Percentiles rank a stretch among this genome's conserved stretches.
Conservation (phyloP, 2,888 invertebrate genomes). For the Bellardia bayeri region DNA sequence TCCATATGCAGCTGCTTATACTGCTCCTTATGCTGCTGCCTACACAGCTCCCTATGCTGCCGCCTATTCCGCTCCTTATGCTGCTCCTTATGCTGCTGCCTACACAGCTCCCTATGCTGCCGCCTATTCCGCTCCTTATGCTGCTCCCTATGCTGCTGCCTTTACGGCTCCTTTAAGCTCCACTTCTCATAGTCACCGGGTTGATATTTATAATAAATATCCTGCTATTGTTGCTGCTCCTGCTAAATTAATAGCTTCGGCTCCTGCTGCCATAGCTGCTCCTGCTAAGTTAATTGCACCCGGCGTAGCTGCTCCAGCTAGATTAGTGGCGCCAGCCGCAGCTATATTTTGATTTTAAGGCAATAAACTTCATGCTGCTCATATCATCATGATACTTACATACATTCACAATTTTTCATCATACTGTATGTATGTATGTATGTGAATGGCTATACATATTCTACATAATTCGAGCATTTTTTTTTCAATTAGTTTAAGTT, state of each 20-base stretch:
- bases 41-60: constrained; percentile 48
- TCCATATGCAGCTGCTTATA: constrained; percentile 43
- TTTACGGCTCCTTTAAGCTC: constrained; percentile 61
- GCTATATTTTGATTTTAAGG: constrained; percentile 54
- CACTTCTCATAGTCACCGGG: constrained; percentile 78
- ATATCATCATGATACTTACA: not conserved
- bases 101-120: constrained; percentile 52
- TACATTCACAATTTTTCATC: not conserved
- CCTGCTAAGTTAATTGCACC: constrained; percentile 56
- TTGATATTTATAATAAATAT: constrained; percentile 79
- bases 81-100: constrained; percentile 57
- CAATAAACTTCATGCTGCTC: not conserved
- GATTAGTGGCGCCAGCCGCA: constrained; percentile 64
- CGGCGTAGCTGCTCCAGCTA: constrained; percentile 66
- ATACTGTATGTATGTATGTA: not conserved
- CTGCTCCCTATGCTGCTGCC: constrained; percentile 51
- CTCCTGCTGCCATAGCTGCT: constrained; percentile 71
- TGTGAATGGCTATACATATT: constrained; percentile 24
- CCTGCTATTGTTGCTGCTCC: constrained; percentile 71
- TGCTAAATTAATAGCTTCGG: constrained; percentile 59
- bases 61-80: constrained; percentile 55
- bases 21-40: constrained; percentile 43
- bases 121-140: constrained; percentile 46
- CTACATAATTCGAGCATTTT: not conserved
- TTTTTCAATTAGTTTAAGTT: constrained; percentile 2